Percentiles rank a stretch among this genome's conserved stretches.
These are phyloP conservation scores for Neofelis nebulosa DNA, from an alignment of 2,113 vertebrate species.

Conservation along the genomic window DNA sequence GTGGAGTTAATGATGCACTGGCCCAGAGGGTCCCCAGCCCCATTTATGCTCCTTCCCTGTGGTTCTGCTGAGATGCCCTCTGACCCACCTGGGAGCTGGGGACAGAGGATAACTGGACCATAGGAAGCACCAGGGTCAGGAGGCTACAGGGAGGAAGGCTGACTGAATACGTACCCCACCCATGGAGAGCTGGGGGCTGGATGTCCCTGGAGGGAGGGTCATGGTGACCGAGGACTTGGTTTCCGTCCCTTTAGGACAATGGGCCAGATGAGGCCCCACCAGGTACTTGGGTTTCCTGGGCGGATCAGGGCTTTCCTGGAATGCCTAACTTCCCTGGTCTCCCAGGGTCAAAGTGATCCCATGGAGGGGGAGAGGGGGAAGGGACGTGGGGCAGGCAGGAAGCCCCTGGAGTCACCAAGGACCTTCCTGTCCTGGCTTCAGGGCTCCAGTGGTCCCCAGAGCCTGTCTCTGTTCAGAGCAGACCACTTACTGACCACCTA, in stretches of 20 bases:
- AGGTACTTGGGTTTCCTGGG: constrained; percentile 63
- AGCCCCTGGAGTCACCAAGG: neutral
- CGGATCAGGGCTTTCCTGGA: constrained; percentile 11
- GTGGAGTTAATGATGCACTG: neutral
- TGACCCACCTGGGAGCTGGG: neutral
- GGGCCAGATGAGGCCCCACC: neutral
- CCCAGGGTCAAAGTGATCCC: neutral
- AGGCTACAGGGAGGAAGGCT: neutral
- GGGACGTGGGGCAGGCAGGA: neutral
- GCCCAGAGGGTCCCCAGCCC: too few relatives aligned
- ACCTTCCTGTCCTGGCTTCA: neutral
- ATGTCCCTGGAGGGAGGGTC: neutral
- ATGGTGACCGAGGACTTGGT: neutral
- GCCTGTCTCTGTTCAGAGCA: neutral
- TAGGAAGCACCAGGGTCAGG: neutral
- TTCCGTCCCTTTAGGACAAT: constrained; percentile 53
- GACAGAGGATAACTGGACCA: neutral
- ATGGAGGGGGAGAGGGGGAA: neutral
- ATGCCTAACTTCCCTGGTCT: neutral
- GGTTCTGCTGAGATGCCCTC: neutral
- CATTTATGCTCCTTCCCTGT: neutral
- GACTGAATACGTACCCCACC: neutral
- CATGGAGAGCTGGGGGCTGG: neutral
- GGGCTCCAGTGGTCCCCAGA: neutral
- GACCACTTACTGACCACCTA: neutral